These are phyloP conservation scores for Pinctada fucata DNA, from an alignment of 2,888 invertebrate species.

Conservation along the genomic window DNA sequence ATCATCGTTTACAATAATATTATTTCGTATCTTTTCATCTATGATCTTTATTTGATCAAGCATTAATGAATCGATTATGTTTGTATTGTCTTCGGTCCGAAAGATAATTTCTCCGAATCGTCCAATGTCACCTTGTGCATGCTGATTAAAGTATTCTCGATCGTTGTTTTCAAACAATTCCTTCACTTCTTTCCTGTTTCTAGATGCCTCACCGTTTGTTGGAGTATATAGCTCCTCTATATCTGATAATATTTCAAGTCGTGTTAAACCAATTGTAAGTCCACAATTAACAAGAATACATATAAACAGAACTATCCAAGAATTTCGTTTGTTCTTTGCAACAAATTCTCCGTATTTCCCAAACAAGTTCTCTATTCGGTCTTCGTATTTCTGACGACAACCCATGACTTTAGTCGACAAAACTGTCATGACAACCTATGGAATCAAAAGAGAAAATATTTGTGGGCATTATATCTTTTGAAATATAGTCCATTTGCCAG, in stretches of 20 bases:
- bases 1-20: not conserved
- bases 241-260: conserved; percentile 27
- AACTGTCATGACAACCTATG: no score
- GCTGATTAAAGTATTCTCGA: not conserved
- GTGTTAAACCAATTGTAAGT: conserved; percentile 27
- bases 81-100: not conserved
- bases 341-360: conserved; percentile 33
- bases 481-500: no score
- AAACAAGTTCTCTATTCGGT: not conserved
- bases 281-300: conserved; percentile 17
- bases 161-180: not conserved
- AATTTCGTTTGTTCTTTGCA: not conserved
- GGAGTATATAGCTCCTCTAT: conserved; percentile 40
- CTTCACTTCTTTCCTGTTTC: not conserved
- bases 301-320: conserved; percentile 22
- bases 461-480: no score
- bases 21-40: not conserved
- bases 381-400: not conserved
- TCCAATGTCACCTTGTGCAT: not conserved
- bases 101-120: conserved; percentile 2
- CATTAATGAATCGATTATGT: not conserved
- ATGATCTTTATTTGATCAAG: not conserved
- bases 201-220: conserved; percentile 17
- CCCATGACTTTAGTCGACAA: not conserved
- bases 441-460: no score